Base-by-base conservation (phyloP, 2,888 invertebrate species). In the Melieria omissa region DNA sequence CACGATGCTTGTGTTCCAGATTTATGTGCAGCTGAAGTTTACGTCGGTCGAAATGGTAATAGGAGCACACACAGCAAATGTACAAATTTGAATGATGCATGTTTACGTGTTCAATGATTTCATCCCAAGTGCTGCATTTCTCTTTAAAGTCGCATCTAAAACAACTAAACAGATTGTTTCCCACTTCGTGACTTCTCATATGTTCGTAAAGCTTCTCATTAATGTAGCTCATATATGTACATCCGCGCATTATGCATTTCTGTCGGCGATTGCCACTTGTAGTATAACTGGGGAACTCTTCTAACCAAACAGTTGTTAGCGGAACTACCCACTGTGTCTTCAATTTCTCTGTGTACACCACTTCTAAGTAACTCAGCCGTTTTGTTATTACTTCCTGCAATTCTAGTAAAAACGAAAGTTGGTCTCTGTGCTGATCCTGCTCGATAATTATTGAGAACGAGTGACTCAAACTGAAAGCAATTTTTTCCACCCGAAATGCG, bases 1-100 rank as follows among this genome's bases (percentile, higher is more conserved):
- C 78, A 4, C 78, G 77, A 3, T 62, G 70, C n/a, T 73, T 63
- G 68, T 78, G 78, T 9, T 73, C 64, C 0, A 60, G 14, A 4
- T 8, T n/a, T 55, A 78, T 70, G n/a, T 78, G 78, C 1, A 5
- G 9, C 0, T 65, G 44, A 16, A 78, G 9, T 60, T 72, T 70
- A 1, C 60, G 49, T 9, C 75, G 73, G 58, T 69, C 70, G 60
- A 71, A 69, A 9, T 74, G 68, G 14, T 60, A 58, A 41, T 45
- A 58, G 4, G 67, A 65, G 58, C 75, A 73, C n/a, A 76, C 76
- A 61, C 63, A 57, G 44, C 78, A 79, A n/a, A 77, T 70, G 16
- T 73, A 74, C 5, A 75, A 58, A 45, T 66, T 67, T 4, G 66
- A 55, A 9, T 71, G 44, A 63, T 79, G 79, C 57, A 75, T 54